A percentile compares a stretch with the other conserved stretches of the same genome.
Conservation (phyloP, 2,888 invertebrate genomes). For the Diadegma fenestrale region DNA sequence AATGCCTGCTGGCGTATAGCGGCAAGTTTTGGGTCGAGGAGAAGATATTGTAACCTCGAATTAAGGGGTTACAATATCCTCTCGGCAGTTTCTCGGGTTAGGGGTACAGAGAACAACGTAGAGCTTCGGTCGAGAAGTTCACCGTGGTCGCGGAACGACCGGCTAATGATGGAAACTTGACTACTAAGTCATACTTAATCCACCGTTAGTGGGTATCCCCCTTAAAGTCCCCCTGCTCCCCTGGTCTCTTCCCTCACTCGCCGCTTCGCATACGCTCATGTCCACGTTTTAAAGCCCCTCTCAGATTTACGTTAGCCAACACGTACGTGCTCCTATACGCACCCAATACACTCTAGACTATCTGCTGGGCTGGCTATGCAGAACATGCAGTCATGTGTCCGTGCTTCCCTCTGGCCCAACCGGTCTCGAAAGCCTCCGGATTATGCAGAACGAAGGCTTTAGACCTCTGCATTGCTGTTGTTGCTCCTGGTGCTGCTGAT, state of each 20-base stretch:
- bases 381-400: constrained; percentile 57
- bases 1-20: constrained; percentile 73
- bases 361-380: constrained; percentile 14
- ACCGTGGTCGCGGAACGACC: constrained; percentile 69
- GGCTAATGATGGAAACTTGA: constrained; percentile 83
- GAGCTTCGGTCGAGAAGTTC: constrained; percentile 59
- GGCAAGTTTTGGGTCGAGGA: constrained; percentile 66
- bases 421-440: constrained; percentile 68
- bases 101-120: not conserved
- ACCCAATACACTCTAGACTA: constrained; percentile 11
- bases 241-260: constrained; percentile 20
- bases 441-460: constrained; percentile 78
- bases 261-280: constrained; percentile 30
- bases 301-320: constrained; percentile 54
- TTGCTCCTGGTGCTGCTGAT: constrained; percentile 3
- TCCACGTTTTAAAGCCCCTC: constrained; percentile 48
- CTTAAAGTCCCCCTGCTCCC: constrained; percentile 32
- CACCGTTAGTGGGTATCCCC: constrained; percentile 69
- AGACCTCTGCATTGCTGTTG: constrained; percentile 72
- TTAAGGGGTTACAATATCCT: constrained; percentile 42
- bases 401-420: constrained; percentile 51
- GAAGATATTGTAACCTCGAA: constrained; percentile 24
- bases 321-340: constrained; percentile 14
- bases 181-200: constrained; percentile 83
- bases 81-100: constrained; percentile 21